A percentile compares a stretch with the other conserved stretches of the same genome.
phyloP scores from a whole-genome alignment of 2,888 invertebrate genomes.

The Ethmia dodecea region DNA sequence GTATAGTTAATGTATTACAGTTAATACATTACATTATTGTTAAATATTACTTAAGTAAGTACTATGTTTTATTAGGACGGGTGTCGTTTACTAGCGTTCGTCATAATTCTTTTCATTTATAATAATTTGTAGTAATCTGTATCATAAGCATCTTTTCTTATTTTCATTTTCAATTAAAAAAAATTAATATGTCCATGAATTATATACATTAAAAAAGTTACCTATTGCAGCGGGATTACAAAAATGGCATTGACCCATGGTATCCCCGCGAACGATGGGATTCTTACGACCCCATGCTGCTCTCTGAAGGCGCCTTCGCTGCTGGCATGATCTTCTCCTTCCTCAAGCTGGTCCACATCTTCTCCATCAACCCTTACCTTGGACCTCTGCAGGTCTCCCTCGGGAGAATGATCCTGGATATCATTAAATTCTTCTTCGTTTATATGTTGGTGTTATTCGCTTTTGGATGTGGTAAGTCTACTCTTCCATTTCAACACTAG shows the following conservation, averaged over 20 bases:
- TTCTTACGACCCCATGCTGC: constrained; percentile 95
- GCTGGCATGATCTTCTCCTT: constrained; percentile 98
- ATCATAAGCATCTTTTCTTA: too few species aligned
- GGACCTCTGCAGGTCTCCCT: constrained; percentile 96
- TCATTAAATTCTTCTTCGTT: constrained; percentile 97
- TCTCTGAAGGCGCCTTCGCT: constrained; percentile 96
- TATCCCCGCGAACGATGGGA: constrained; percentile 95
- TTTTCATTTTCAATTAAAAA: too few species aligned
- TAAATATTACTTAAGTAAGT: too few species aligned
- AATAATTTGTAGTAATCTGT: too few species aligned
- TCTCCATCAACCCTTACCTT: constrained; percentile 97
- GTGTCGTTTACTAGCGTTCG: too few species aligned
- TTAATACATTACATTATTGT: too few species aligned
- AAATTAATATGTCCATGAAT: too few species aligned
- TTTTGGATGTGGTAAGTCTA: constrained; percentile 91
- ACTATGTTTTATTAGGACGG: too few species aligned
- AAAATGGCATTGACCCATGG: constrained; percentile 85
- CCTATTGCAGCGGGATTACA: constrained; percentile 82
- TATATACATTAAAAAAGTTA: not conserved
- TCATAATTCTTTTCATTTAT: too few species aligned
- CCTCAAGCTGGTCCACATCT: constrained; percentile 96
- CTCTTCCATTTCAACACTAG: too few species aligned
- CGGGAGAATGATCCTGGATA: constrained; percentile 95
- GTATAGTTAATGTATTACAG: too few species aligned
- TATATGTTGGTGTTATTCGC: constrained; percentile 95